These are phyloP conservation scores for Barbus barbus DNA, from an alignment of 2,113 vertebrate species.

Conservation along the genomic window DNA sequence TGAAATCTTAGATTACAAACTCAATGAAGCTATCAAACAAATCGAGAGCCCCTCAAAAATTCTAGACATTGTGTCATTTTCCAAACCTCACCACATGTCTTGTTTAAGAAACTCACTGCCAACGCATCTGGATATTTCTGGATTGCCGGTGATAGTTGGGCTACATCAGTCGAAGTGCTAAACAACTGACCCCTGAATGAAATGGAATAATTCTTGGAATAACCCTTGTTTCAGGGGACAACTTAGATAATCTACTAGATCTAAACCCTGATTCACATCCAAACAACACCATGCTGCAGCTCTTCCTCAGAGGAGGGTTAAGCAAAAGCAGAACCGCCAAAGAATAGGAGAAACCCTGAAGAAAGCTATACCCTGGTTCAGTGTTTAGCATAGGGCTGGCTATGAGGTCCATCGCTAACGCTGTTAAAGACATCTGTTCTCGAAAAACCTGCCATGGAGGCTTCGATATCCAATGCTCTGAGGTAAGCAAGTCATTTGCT, in stretches of 20 bases:
- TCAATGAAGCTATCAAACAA: conserved; percentile 68
- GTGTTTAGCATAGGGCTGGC: conserved; percentile 75
- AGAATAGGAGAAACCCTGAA: not conserved
- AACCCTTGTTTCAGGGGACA: conserved; percentile 72
- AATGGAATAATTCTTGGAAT: conserved; percentile 77
- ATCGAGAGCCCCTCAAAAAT: conserved; percentile 73
- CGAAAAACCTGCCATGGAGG: conserved; percentile 71
- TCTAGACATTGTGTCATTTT: conserved; percentile 80
- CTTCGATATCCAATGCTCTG: conserved; percentile 72
- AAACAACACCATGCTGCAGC: conserved; percentile 71
- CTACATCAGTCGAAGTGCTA: conserved; percentile 71
- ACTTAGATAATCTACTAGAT: conserved; percentile 74
- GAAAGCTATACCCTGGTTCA: conserved; percentile 59
- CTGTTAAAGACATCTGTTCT: conserved; percentile 72
- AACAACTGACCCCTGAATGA: conserved; percentile 66
- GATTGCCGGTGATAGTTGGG: conserved; percentile 85
- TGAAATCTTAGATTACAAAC: conserved; percentile 61
- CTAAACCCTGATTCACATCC: conserved; percentile 45
- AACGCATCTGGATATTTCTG: conserved; percentile 75
- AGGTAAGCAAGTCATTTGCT: conserved; percentile 67
- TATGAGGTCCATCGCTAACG: conserved; percentile 71
- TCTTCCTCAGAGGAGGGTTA: conserved; percentile 65
- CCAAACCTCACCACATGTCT: conserved; percentile 75
- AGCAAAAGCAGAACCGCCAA: not conserved
- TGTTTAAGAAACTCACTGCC: conserved; percentile 70